A percentile compares a stretch with the other conserved stretches of the same genome.
These are phyloP conservation scores for Temnothorax nylanderi DNA, from an alignment of 1,140 invertebrate species.

Conservation along the genomic window DNA sequence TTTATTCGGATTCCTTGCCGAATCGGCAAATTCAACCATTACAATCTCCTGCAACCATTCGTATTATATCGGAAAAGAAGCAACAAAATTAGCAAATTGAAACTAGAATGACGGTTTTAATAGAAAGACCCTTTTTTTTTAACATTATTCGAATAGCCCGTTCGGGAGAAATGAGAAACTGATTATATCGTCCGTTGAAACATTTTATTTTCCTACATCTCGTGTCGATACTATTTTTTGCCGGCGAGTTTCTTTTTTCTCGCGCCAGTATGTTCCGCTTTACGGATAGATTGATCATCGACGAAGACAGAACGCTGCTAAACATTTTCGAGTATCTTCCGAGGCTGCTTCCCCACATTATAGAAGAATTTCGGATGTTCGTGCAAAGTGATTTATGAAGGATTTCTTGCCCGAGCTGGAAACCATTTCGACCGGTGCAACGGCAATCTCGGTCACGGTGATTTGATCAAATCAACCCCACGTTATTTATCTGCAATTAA, in stretches of 20 bases:
- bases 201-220: constrained; percentile 5
- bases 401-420: constrained; percentile 58
- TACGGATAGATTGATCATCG: constrained; percentile 39
- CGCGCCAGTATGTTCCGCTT: constrained; percentile 17
- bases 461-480: constrained; percentile 67
- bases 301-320: constrained; percentile 24
- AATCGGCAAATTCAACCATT: not conserved
- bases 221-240: constrained; percentile 37
- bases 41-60: not conserved
- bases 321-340: constrained; percentile 32
- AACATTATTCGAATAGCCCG: not conserved
- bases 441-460: constrained; percentile 63
- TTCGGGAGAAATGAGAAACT: not conserved
- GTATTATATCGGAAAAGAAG: not conserved
- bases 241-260: constrained; percentile 6
- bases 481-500: constrained; percentile 64
- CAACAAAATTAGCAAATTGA: not conserved
- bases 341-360: constrained; percentile 40
- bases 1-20: too few relatives aligned
- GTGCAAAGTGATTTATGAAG: constrained; percentile 74
- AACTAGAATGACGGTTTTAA: not conserved
- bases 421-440: constrained; percentile 55
- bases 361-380: constrained; percentile 70
- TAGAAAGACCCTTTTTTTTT: not conserved
- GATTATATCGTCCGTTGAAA: not conserved